phyloP scores from a whole-genome alignment of 1,140 invertebrate genomes.

The Monochamus saltuarius region DNA sequence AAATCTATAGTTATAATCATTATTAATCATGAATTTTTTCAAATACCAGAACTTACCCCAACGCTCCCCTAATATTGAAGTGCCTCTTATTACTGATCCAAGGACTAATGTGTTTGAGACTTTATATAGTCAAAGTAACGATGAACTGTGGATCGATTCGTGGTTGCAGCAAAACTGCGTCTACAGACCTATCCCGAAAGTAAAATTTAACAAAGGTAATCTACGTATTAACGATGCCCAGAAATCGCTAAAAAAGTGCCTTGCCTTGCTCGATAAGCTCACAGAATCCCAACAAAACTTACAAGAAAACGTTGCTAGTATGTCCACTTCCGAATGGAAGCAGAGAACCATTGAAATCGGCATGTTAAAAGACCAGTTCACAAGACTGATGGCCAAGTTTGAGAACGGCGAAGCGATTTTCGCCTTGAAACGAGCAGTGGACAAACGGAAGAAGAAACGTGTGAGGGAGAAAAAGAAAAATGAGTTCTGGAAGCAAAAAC shows the following conservation, averaged over 20 bases:
- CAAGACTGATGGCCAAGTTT: conserved; percentile 50
- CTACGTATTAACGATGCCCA: conserved; percentile 39
- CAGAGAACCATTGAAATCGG: conserved; percentile 53
- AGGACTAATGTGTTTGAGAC: conserved; percentile 20
- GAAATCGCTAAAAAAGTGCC: conserved; percentile 38
- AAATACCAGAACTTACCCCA: conserved; percentile 16
- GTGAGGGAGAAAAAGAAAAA: conserved; percentile 55
- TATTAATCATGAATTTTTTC: conserved; percentile 19
- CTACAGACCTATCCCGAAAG: conserved; percentile 29
- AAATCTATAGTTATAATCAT: neutral
- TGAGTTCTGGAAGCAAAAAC: conserved; percentile 52
- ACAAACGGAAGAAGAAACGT: conserved; percentile 60
- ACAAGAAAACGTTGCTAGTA: conserved; percentile 49
- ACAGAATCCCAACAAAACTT: conserved; percentile 52
- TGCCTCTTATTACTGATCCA: conserved; percentile 10
- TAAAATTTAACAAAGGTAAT: conserved; percentile 25
- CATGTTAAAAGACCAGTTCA: conserved; percentile 54
- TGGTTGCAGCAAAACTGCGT: conserved; percentile 36
- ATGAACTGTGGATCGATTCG: conserved; percentile 35
- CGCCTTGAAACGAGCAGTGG: conserved; percentile 53
- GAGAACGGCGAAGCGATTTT: conserved; percentile 52
- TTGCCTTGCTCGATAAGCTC: conserved; percentile 50
- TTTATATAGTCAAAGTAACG: conserved; percentile 25
- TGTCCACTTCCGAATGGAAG: conserved; percentile 58
- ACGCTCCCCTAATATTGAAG: conserved; percentile 14